Conservation (phyloP, 2,113 vertebrate genomes). For the Cyanistes caeruleus region DNA sequence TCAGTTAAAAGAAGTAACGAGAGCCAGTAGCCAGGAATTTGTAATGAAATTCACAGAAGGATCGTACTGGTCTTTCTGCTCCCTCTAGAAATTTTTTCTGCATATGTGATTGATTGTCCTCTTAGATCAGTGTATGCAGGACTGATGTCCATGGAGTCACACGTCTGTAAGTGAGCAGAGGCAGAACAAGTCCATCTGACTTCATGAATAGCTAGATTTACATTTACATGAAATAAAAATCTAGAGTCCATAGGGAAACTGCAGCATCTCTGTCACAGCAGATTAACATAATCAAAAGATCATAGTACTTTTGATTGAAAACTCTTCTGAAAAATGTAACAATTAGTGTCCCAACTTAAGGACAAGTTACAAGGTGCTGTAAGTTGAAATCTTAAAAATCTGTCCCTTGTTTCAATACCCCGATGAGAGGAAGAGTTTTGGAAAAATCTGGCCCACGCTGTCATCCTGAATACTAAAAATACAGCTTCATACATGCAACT, state of each 20-base stretch:
- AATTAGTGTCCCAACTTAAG: neutral
- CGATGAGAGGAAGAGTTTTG: neutral
- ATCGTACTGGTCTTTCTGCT: neutral
- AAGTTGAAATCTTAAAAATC: slow-evolving; percentile 2
- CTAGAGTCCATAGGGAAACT: neutral
- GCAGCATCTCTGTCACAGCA: neutral
- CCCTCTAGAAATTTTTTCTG: neutral
- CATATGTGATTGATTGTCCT: neutral
- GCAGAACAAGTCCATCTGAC: neutral
- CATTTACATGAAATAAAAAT: neutral
- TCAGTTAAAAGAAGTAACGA: neutral
- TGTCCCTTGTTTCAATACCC: neutral
- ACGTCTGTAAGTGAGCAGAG: neutral
- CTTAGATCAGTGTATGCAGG: neutral
- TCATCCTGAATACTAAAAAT: slow-evolving; percentile 45
- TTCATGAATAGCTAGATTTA: neutral
- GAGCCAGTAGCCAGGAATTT: neutral
- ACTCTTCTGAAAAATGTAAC: neutral
- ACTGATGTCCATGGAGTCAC: neutral
- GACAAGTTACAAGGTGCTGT: neutral
- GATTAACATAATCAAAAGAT: neutral
- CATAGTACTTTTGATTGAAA: neutral
- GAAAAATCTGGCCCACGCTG: neutral
- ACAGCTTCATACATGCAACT: neutral
- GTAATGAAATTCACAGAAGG: neutral